Evolutionary conservation across 92 coral and sea anemone species (phyloP).

Genomic region (Scolanthus callimorphus): DNA sequence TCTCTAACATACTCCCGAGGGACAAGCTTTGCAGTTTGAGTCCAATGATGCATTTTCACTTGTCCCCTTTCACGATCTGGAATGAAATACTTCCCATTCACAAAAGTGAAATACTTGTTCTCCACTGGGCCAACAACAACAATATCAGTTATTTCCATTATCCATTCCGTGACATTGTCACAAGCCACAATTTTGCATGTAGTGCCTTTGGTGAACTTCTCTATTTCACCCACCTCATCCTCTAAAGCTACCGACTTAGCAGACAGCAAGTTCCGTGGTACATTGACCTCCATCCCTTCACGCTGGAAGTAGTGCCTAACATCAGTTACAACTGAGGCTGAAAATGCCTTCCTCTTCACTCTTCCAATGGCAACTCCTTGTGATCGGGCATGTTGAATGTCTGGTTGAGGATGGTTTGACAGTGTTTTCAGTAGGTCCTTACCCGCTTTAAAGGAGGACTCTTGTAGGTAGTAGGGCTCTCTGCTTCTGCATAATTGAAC

Average conservation of each 20-base stretch:
- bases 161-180: conserved; percentile 36
- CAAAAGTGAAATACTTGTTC: conserved; percentile 19
- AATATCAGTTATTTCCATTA: conserved; percentile 20
- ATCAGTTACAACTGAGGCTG: conserved; percentile 16
- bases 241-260: conserved; percentile 8
- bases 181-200: conserved; percentile 18
- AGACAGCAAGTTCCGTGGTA: conserved; percentile 12
- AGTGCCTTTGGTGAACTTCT: conserved; percentile 15
- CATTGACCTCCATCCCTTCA: conserved; percentile 7
- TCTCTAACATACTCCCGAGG: conserved; percentile 30
- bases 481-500: conserved; percentile 11
- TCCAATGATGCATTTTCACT: conserved; percentile 42
- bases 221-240: conserved; percentile 26
- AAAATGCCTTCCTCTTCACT: conserved; percentile 1
- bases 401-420: conserved; percentile 7
- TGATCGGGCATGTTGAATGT: conserved; percentile 19
- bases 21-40: conserved; percentile 31
- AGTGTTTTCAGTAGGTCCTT: conserved; percentile 13
- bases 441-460: conserved; percentile 37
- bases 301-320: conserved; percentile 9
- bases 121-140: conserved; percentile 28
- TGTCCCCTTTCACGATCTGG: conserved; percentile 31
- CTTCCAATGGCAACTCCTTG: conserved; percentile 38
- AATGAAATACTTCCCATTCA: conserved; percentile 55
- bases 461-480: conserved; percentile 25